Conservation (phyloP, 2,113 vertebrate species). For the Colaptes auratus region DNA sequence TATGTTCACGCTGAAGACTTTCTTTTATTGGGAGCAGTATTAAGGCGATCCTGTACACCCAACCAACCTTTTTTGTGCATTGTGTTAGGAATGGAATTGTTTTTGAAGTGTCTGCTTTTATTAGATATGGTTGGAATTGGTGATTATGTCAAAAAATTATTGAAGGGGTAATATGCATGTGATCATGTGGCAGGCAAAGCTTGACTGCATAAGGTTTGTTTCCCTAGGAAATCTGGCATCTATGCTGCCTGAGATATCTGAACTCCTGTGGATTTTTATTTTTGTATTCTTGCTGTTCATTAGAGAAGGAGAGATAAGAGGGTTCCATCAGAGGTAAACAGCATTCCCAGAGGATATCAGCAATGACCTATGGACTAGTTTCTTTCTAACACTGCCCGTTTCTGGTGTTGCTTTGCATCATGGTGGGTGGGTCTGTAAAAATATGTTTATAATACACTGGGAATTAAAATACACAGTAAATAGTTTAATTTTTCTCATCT, state of each 20-base stretch:
- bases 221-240: background rate
- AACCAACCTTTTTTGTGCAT: background rate
- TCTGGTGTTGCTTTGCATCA: slow-evolving; percentile 31
- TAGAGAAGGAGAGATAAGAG: background rate
- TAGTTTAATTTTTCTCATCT: slow-evolving; percentile 68
- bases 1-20: background rate
- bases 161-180: background rate
- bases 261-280: background rate
- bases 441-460: slow-evolving; percentile 44
- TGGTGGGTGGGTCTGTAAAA: slow-evolving; percentile 32
- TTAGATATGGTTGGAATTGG: background rate
- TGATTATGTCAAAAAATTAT: background rate
- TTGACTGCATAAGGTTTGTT: background rate
- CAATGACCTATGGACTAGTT: background rate
- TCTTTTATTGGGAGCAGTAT: background rate
- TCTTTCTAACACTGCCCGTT: background rate
- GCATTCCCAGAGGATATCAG: background rate
- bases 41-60: background rate
- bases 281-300: background rate
- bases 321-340: background rate
- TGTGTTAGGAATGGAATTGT: background rate
- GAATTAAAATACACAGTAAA: slow-evolving; percentile 33
- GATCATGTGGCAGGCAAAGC: background rate
- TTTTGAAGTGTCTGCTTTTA: background rate
- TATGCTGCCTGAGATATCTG: background rate